phyloP scores from a whole-genome alignment of 37 sponge, comb jelly and placozoan genomes.

The Aplysina aerophoba region DNA sequence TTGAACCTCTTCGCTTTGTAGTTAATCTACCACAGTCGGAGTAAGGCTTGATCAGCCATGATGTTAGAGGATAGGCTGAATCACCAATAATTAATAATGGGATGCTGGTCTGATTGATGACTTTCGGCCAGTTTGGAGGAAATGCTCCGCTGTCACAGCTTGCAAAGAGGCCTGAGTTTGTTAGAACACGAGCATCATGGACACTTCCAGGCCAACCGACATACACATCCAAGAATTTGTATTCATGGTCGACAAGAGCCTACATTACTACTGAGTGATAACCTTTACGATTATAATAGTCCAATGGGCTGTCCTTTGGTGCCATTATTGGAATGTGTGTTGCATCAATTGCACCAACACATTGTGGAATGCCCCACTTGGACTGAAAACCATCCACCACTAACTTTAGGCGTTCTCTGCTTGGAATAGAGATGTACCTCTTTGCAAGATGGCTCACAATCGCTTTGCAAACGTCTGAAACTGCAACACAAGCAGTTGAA shows the following conservation, averaged over 20 bases:
- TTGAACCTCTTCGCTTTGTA: constrained; percentile 19
- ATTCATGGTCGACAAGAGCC: constrained; percentile 5
- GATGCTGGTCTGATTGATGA: neutral
- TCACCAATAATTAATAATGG: constrained; percentile 53
- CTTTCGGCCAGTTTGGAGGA: constrained; percentile 7
- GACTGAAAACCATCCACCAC: too few species aligned
- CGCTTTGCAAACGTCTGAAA: too few species aligned
- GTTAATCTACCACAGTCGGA: constrained; percentile 22
- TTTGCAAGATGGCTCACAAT: too few species aligned
- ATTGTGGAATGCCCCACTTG: too few species aligned
- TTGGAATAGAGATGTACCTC: too few species aligned
- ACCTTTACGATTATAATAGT: too few species aligned
- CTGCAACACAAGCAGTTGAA: too few species aligned
- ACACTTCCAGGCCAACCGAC: constrained; percentile 46
- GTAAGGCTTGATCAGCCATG: constrained; percentile 26
- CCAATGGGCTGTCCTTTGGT: too few species aligned
- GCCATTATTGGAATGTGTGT: too few species aligned
- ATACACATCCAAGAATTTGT: constrained; percentile 30
- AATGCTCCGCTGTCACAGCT: constrained; percentile 14
- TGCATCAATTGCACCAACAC: too few species aligned
- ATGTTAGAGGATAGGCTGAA: constrained; percentile 48
- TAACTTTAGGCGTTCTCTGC: too few species aligned
- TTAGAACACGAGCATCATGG: constrained; percentile 29
- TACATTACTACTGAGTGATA: too few species aligned
- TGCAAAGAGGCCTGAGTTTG: constrained; percentile 33